These are phyloP conservation scores for Colletes gigas DNA, from an alignment of 1,140 invertebrate species.

Conservation along the genomic window DNA sequence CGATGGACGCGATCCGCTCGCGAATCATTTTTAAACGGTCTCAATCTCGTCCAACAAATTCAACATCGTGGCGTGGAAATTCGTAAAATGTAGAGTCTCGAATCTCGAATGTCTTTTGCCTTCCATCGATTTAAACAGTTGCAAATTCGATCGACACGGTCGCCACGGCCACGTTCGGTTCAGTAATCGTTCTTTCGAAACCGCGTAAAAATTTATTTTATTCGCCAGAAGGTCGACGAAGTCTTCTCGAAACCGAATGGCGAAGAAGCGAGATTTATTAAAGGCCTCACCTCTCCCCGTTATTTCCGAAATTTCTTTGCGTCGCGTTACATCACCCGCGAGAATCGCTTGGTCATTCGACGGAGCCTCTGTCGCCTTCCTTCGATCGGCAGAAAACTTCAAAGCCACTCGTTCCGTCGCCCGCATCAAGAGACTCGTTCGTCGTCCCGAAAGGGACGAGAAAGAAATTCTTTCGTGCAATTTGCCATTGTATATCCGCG, in stretches of 20 bases:
- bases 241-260: background rate
- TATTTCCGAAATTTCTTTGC: background rate
- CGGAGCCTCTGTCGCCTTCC: background rate
- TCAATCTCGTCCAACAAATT: too few relatives aligned
- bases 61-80: too few relatives aligned
- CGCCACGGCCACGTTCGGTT: too few relatives aligned
- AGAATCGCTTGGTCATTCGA: background rate
- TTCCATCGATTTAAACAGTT: too few relatives aligned
- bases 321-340: background rate
- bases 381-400: background rate
- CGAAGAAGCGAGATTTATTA: background rate
- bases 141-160: too few relatives aligned
- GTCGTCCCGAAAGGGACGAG: background rate
- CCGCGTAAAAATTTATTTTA: background rate
- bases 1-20: conserved; percentile 50
- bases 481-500: background rate
- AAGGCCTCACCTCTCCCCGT: background rate
- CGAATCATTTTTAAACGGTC: conserved; percentile 10
- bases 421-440: background rate
- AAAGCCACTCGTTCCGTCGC: background rate
- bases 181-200: too few relatives aligned
- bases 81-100: too few relatives aligned
- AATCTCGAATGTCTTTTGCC: too few relatives aligned
- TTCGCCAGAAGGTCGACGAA: background rate
- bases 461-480: background rate